Base-by-base conservation (phyloP, 1,140 invertebrate genomes). In the Panagrolaimus sp. region DNA sequence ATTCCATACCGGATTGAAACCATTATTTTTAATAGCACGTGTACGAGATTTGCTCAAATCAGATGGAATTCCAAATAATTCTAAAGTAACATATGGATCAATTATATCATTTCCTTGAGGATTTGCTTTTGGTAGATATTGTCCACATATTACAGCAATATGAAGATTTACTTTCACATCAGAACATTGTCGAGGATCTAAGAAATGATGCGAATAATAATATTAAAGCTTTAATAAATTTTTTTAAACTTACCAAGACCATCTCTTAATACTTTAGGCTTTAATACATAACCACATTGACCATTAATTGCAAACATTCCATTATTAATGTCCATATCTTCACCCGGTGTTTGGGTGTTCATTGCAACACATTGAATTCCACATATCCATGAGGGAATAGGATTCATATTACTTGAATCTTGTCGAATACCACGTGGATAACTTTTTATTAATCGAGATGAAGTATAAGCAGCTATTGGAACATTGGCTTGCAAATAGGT, bases 361-460 rank as follows among this genome's bases (percentile, higher is more conserved):
- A 99, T 86, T 0, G 96, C 96, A 20, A 98, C 96, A 7, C 98
- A 97, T 83, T 99, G 96, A 84, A 96, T 98, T 0, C 96, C 96
- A 9, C 94, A 94, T 84, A 98, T 96, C 96, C 96, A 82, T 14
- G 78, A 82, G 23, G 69, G 27, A 20, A 83, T 70, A 9, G 80
- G 80, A 51, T 82, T 62, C 74, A 79, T 77, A 65, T 78, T 78
- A 27, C 53, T 65, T 13, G 74, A 77, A 48, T 79, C 77, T 65
- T 79, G 77, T 11, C 76, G 67, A 66, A 79, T 71, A 27, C 76
- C 76, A 20, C 47, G 64, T 3, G 76, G 76, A 66, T 78, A 78
- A n/a, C 44, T 57, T 48, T 78, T 78, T 13, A 78, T 65, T 27
- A 78, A 69, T 23, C 69, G 74, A 20, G 63, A 76, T 1, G 74